Percentiles rank a stretch among this genome's conserved stretches.
These are phyloP conservation scores for Molanna angustata DNA, from an alignment of 2,888 invertebrate species.

Conservation along the genomic window DNA sequence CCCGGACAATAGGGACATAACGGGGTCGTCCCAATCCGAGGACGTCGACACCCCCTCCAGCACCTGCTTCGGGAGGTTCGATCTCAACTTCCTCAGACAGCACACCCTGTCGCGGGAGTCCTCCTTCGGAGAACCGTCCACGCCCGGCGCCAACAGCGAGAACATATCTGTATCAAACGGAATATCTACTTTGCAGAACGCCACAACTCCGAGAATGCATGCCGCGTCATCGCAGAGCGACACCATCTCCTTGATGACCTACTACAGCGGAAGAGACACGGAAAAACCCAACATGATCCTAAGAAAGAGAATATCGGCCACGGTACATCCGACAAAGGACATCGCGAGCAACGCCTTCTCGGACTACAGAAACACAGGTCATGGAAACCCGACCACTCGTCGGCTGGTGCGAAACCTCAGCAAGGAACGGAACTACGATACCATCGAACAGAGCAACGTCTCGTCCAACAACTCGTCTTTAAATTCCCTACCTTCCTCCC, in stretches of 20 bases:
- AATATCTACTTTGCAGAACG: constrained; percentile 25
- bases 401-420: constrained; percentile 24
- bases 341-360: constrained; percentile 26
- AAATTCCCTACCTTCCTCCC: constrained; percentile 29
- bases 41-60: constrained; percentile 5
- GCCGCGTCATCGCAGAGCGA: constrained; percentile 7
- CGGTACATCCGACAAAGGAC: constrained; percentile 29
- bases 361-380: constrained; percentile 14
- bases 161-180: constrained; percentile 18
- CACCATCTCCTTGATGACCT: constrained; percentile 15
- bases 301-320: constrained; percentile 30
- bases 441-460: constrained; percentile 27
- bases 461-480: constrained; percentile 29
- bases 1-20: constrained; percentile 8
- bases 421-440: constrained; percentile 27
- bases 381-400: constrained; percentile 6
- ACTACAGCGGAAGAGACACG: constrained; percentile 16
- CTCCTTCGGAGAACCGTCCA: constrained; percentile 7
- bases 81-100: not conserved
- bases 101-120: constrained; percentile 17
- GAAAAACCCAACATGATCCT: constrained; percentile 31
- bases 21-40: constrained; percentile 4
- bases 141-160: constrained; percentile 3
- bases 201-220: constrained; percentile 19
- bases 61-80: constrained; percentile 3